Base-by-base conservation (phyloP, 1,140 invertebrate genomes). In the Apis dorsata region DNA sequence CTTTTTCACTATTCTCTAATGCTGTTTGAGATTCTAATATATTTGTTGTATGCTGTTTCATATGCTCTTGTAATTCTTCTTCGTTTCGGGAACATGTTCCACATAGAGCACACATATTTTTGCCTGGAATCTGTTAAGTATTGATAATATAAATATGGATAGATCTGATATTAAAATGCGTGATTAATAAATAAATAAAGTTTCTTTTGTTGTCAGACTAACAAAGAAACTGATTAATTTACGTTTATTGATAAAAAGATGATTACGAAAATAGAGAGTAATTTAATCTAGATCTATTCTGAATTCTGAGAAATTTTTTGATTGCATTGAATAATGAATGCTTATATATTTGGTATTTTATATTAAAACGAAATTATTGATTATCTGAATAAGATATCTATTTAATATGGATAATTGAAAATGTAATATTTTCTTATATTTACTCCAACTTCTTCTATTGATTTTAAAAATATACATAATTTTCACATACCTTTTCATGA, bases 401-500 rank as follows among this genome's bases (percentile, higher is more conserved):
- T 15, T 57, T 57, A 57, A 57, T 17, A 17, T 57, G 10, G 17
- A 57, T 17, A 17, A 57, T 57, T 57, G 15, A 57, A 44, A 44
- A 7, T 44, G 5, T 7, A 44, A 44, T 44, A 44, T 44, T 55
- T 55, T 55, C 15, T 15, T 15, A 55, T 55, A 55, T 55, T 15
- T 15, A 3, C 3, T 55, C 53, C 12, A 55, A 59, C 4, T 59
- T 59, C 17, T 7, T 8, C 15, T 55, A 55, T 13, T 55, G 12
- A 55, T 13, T 15, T 55, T 0, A 55, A 55, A 59, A 8, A 59
- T 19, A 62, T 2, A 68, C 21, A 69, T 5, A 44, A 44, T 9
- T 59, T 62, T 73, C 34, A 49, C 73, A 74, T 89, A 94, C 92
- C 90, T 94, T 93, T 70, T 89, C 83, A 72, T 94, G 93, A 5